These are phyloP conservation scores for Prosopocoilus inquinatus DNA, from an alignment of 2,888 invertebrate species.

Conservation along the genomic window DNA sequence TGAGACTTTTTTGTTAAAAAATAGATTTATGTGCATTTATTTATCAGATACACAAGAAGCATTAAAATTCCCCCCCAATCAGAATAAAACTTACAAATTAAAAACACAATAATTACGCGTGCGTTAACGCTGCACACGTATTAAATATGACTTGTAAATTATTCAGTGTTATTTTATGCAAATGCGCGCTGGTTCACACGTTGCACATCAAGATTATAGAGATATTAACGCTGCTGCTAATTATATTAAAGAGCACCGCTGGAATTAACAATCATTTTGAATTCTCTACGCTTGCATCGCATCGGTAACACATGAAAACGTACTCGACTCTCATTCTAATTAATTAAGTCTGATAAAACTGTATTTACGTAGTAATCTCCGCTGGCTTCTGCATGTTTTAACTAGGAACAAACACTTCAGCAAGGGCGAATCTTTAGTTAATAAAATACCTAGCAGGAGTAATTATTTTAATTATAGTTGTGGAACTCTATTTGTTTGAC, in stretches of 20 bases:
- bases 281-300: slow-evolving; percentile 14
- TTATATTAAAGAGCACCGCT: slow-evolving; percentile 18
- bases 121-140: slow-evolving; percentile 26
- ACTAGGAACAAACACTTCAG: background rate
- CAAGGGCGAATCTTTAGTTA: no score
- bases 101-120: slow-evolving; percentile 18
- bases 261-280: slow-evolving; percentile 17
- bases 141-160: slow-evolving; percentile 33
- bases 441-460: no score
- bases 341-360: slow-evolving; percentile 17
- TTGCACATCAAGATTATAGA: slow-evolving; percentile 29
- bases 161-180: slow-evolving; percentile 37
- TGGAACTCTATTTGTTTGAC: no score
- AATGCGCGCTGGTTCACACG: slow-evolving; percentile 35
- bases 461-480: no score
- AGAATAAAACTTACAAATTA: slow-evolving; percentile 2
- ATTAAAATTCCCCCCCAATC: background rate
- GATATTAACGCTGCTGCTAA: slow-evolving; percentile 19
- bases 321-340: slow-evolving; percentile 11
- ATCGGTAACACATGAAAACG: slow-evolving; percentile 15
- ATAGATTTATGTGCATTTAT: background rate
- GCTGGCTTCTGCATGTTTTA: slow-evolving; percentile 5
- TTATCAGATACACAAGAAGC: background rate
- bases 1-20: no score
- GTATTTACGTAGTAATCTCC: slow-evolving; percentile 15